Percentiles rank a stretch among this genome's conserved stretches.
These are phyloP conservation scores for Drosophila rhopaloa DNA, from an alignment of 1,140 invertebrate genomes.

Conservation along the genomic window DNA sequence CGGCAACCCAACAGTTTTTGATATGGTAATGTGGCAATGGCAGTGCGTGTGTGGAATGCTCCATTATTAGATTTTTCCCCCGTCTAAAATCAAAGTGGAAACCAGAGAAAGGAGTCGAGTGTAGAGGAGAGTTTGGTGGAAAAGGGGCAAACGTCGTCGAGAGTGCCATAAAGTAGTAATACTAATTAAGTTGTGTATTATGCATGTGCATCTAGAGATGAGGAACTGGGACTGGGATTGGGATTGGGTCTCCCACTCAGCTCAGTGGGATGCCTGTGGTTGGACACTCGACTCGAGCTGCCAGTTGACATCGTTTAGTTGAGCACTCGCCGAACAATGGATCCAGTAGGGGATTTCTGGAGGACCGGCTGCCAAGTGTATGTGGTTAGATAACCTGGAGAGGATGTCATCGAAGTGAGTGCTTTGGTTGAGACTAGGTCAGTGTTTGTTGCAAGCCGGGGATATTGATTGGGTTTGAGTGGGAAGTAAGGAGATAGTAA, in stretches of 20 bases:
- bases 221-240: background rate
- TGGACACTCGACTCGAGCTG: slow-evolving; percentile 51
- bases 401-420: slow-evolving; percentile 25
- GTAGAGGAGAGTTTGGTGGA: no score
- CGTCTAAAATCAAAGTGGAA: background rate
- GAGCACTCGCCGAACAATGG: slow-evolving; percentile 35
- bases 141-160: slow-evolving; percentile 26
- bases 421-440: slow-evolving; percentile 25
- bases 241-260: background rate
- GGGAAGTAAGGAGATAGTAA: background rate
- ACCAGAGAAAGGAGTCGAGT: background rate
- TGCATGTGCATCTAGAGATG: slow-evolving; percentile 58
- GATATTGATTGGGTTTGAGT: background rate
- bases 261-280: background rate
- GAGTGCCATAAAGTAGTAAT: slow-evolving; percentile 82
- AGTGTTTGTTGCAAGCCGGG: slow-evolving; percentile 4
- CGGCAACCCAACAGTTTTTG: slow-evolving; percentile 57
- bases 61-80: slow-evolving; percentile 72
- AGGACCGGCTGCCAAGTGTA: slow-evolving; percentile 46
- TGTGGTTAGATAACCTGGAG: slow-evolving; percentile 32
- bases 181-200: slow-evolving; percentile 83
- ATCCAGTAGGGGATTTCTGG: slow-evolving; percentile 14
- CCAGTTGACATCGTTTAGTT: slow-evolving; percentile 74
- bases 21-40: slow-evolving; percentile 81
- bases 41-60: slow-evolving; percentile 75